Evolutionary conservation across 2,888 invertebrate genomes (phyloP).

Genomic region (Xestia sexstrigata): DNA sequence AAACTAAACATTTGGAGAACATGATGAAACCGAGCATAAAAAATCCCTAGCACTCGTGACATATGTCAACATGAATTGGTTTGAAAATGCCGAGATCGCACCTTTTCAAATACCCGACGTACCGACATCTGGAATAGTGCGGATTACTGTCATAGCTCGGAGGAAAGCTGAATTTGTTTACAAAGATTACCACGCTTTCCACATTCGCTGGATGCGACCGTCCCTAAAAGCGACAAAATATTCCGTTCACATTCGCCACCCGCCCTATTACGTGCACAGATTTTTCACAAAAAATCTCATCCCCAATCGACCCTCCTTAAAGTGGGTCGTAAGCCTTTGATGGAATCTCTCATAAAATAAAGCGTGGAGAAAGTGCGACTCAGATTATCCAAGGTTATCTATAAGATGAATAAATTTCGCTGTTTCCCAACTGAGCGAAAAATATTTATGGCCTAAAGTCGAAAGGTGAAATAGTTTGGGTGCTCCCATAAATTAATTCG

Average conservation of each 20-base stretch:
- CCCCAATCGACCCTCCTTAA: slow-evolving; percentile 70
- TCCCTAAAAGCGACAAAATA: slow-evolving; percentile 69
- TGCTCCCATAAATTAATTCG: slow-evolving; percentile 39
- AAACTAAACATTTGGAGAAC: not conserved
- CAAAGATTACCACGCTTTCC: slow-evolving; percentile 55
- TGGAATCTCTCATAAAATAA: slow-evolving; percentile 73
- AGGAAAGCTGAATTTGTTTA: slow-evolving; percentile 62
- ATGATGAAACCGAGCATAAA: not conserved
- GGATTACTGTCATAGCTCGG: slow-evolving; percentile 47
- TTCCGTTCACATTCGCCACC: slow-evolving; percentile 73
- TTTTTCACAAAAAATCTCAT: slow-evolving; percentile 74
- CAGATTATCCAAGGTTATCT: slow-evolving; percentile 60
- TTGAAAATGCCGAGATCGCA: slow-evolving; percentile 36
- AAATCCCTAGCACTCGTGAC: not conserved
- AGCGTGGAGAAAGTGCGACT: slow-evolving; percentile 61
- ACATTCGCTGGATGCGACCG: slow-evolving; percentile 49
- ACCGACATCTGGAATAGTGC: slow-evolving; percentile 28
- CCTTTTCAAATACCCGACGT: slow-evolving; percentile 41
- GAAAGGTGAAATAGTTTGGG: slow-evolving; percentile 49
- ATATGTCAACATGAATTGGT: slow-evolving; percentile 17
- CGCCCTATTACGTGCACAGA: slow-evolving; percentile 74
- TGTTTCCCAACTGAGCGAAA: slow-evolving; percentile 37
- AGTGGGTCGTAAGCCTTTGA: slow-evolving; percentile 73
- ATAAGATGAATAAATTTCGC: slow-evolving; percentile 62
- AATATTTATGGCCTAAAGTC: slow-evolving; percentile 32